These are phyloP conservation scores for Dasysyrphus albostriatus DNA, from an alignment of 2,888 invertebrate genomes.

Conservation along the genomic window DNA sequence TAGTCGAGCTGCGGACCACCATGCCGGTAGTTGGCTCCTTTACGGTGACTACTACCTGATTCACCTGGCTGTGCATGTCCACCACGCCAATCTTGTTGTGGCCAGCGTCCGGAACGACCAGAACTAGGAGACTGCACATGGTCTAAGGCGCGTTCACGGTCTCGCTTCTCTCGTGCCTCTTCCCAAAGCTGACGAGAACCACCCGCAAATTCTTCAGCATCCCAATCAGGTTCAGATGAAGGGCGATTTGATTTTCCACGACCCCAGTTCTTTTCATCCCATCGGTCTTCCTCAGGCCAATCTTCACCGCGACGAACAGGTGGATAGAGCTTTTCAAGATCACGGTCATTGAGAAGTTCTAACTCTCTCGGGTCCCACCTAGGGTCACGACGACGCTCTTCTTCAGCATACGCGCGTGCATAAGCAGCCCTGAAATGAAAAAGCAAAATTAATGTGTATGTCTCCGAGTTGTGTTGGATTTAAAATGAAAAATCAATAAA, in stretches of 20 bases:
- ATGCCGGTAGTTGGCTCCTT: conserved; percentile 57
- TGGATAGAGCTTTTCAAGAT: conserved; percentile 69
- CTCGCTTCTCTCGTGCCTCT: conserved; percentile 67
- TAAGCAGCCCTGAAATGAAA: conserved; percentile 78
- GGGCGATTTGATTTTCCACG: conserved; percentile 77
- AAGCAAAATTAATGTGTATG: too few species aligned
- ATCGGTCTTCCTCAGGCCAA: conserved; percentile 66
- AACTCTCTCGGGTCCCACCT: conserved; percentile 79
- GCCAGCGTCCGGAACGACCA: conserved; percentile 63
- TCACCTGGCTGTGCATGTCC: conserved; percentile 48
- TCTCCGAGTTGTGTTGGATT: too few species aligned
- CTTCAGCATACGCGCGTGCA: conserved; percentile 80
- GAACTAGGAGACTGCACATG: conserved; percentile 60
- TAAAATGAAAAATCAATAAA: too few species aligned
- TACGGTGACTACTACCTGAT: conserved; percentile 42
- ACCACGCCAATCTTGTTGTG: conserved; percentile 68
- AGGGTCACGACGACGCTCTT: conserved; percentile 80
- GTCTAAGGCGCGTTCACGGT: conserved; percentile 65
- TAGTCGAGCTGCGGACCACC: conserved; percentile 78
- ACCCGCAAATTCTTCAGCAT: conserved; percentile 80
- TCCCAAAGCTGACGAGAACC: conserved; percentile 72
- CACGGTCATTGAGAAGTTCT: conserved; percentile 78
- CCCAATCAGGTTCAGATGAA: conserved; percentile 82
- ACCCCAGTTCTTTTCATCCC: conserved; percentile 68
- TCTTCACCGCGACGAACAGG: conserved; percentile 77